A percentile compares a stretch with the other conserved stretches of the same genome.
Evolutionary conservation across 2,797 vertebrate species (phyloP).

Genomic region (Peromyscus nudipes): DNA sequence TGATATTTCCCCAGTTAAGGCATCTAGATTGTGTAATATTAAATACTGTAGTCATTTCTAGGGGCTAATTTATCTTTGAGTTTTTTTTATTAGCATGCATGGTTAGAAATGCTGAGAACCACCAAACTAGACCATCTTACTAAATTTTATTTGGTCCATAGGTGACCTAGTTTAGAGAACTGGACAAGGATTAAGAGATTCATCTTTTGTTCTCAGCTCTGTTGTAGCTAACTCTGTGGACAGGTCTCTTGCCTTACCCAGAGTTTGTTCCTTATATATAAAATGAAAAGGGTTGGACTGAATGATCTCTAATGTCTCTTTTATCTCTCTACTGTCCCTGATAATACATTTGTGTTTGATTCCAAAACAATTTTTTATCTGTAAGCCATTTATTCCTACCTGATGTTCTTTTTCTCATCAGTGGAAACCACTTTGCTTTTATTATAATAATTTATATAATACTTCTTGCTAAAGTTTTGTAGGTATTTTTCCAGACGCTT

Average conservation of each 20-base stretch:
- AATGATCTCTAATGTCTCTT: slow-evolving; percentile 57
- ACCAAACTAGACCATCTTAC: slow-evolving; percentile 54
- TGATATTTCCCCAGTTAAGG: slow-evolving; percentile 48
- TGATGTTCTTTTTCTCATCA: slow-evolving; percentile 59
- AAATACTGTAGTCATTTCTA: slow-evolving; percentile 45
- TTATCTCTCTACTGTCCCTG: neutral
- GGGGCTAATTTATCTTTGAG: slow-evolving; percentile 19
- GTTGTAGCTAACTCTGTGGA: slow-evolving; percentile 33
- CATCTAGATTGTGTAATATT: slow-evolving; percentile 58
- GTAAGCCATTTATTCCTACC: neutral
- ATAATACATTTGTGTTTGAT: slow-evolving; percentile 18
- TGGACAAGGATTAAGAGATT: slow-evolving; percentile 59
- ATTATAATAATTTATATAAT: slow-evolving; percentile 26
- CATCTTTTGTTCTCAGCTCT: slow-evolving; percentile 45
- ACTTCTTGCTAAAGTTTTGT: slow-evolving; percentile 59
- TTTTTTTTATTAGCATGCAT: neutral
- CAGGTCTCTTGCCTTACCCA: slow-evolving; percentile 60
- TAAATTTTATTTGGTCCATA: slow-evolving; percentile 42
- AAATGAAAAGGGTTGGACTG: slow-evolving; percentile 66
- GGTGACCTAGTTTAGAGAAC: neutral
- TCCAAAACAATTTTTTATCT: slow-evolving; percentile 20
- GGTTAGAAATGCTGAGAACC: slow-evolving; percentile 53
- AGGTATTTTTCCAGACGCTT: slow-evolving; percentile 52
- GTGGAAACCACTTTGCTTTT: slow-evolving; percentile 67
- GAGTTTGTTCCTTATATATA: slow-evolving; percentile 69